Base-by-base conservation (phyloP, 1,140 invertebrate species). In the Cephus cinctus region DNA sequence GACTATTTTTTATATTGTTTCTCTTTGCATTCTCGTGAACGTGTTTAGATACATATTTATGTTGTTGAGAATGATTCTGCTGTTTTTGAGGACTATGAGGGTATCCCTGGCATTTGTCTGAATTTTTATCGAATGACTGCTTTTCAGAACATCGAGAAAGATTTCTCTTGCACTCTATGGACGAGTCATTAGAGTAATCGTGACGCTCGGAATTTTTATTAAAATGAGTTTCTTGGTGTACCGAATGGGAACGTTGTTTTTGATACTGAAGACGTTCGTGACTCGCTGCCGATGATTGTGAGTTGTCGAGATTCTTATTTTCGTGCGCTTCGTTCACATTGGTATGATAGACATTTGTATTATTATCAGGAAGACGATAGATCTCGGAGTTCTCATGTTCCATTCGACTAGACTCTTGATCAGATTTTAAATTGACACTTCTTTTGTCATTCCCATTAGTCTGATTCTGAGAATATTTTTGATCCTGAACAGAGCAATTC, bases 41-140 rank as follows among this genome's bases (percentile, higher is more conserved):
- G 27, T 50, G 41, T 23, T 58, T 43, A n/a, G 57, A 12, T 39
- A 57, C 38, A 45, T 64, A 56, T 36, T 58, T 61, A 27, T 46
- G 43, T 30, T 57, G 40, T 34, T 57, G 57, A 31, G 55, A 60
- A 1, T 56, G 50, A 23, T 39, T 59, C 5, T 57, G 44, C 20
- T 62, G 62, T 39, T 69, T 71, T 19, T 59, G 56, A 0, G 65
- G 54, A 53, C 57, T 60, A 11, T 65, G 52, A 14, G 54, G 57
- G n/a, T 59, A 68, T 18, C 42, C 57, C 36, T 58, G 64, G 42
- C 59, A 65, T 38, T 59, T 65, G 5, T 67, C 62, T 20, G n/a
- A n/a, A n/a, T n/a, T n/a, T n/a, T n/a, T n/a, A n/a, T n/a, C n/a
- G n/a, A n/a, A n/a, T n/a, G n/a, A n/a, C n/a, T n/a, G n/a, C n/a